Evolutionary conservation across 1,140 invertebrate species (phyloP).

Genomic region (Drusus annulatus): DNA sequence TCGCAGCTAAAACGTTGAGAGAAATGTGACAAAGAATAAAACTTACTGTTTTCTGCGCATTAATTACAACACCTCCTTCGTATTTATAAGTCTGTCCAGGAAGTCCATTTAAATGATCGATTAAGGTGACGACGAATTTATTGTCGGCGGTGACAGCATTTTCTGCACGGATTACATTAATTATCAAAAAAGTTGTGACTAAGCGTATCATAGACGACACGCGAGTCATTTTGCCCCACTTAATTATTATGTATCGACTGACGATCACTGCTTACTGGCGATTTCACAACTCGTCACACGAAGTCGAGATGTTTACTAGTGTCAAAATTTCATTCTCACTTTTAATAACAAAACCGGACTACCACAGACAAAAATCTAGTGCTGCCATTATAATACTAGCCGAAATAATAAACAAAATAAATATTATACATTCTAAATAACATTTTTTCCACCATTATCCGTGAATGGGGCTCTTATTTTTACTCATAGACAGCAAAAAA

Average conservation of each 20-base stretch:
- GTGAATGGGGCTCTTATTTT: too few relatives aligned
- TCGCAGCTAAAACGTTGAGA: neutral
- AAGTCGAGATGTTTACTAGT: neutral
- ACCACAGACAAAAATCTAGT: neutral
- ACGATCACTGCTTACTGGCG: too few relatives aligned
- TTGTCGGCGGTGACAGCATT: conserved; percentile 21
- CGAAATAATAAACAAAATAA: too few relatives aligned
- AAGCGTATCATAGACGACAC: conserved; percentile 19
- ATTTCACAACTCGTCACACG: neutral
- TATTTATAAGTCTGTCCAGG: conserved; percentile 30
- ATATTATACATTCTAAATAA: too few relatives aligned
- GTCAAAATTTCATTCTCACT: neutral
- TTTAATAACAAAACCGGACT: neutral
- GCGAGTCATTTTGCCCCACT: conserved; percentile 10
- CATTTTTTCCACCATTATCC: too few relatives aligned
- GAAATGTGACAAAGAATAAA: conserved; percentile 31
- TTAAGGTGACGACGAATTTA: conserved; percentile 26
- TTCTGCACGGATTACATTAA: conserved; percentile 38
- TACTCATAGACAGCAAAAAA: too few relatives aligned
- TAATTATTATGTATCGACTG: neutral
- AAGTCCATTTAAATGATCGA: conserved; percentile 36
- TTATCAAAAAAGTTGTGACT: conserved; percentile 10
- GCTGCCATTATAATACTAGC: neutral
- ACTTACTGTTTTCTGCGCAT: conserved; percentile 44
- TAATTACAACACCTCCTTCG: conserved; percentile 34